These are phyloP conservation scores for Pan troglodytes DNA, from an alignment of 2,113 vertebrate genomes.

Conservation along the genomic window NHGRI_mPanTro3-v2.1_pri NC_072415.2:50266501-50267000, in stretches of 20 bases:
- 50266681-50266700: no score
- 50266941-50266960: neutral
- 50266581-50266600: neutral
- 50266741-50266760: neutral
- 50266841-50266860: neutral
- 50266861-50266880: rapidly evolving
- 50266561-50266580: neutral
- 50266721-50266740: neutral
- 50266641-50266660: neutral
- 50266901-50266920: neutral
- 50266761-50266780: neutral
- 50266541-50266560: neutral
- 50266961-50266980: neutral
- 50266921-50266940: neutral
- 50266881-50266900: neutral
- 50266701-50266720: neutral
- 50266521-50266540: neutral
- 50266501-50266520: neutral
- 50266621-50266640: neutral
- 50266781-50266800: neutral
- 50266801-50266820: neutral
- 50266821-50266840: neutral
- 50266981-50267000: neutral
- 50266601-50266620: neutral
- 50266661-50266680: neutral